Evolutionary conservation across 2,888 invertebrate species (phyloP).

Genomic region (Athetis lepigone): DNA sequence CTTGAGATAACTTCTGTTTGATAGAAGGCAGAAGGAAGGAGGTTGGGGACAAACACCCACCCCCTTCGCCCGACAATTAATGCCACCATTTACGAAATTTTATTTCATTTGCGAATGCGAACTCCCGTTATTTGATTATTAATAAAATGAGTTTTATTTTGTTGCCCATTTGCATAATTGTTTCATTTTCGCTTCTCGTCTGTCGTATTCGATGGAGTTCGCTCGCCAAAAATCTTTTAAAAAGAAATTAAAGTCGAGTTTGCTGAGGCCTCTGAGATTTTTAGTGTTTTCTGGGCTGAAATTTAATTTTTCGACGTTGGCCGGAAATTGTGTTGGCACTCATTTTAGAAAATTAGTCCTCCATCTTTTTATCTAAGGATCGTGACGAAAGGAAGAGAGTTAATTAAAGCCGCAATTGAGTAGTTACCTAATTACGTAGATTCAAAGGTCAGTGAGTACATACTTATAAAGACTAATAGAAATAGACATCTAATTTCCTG

Average conservation of each 20-base stretch:
- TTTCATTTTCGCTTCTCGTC: constrained; percentile 85
- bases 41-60: constrained; percentile 62
- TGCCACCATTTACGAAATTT: constrained; percentile 87
- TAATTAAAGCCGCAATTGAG: constrained; percentile 36
- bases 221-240: constrained; percentile 75
- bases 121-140: constrained; percentile 88
- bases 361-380: constrained; percentile 39
- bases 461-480: constrained; percentile 1
- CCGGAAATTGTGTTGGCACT: constrained; percentile 61
- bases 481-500: neutral
- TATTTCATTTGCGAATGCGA: constrained; percentile 86
- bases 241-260: constrained; percentile 84
- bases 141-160: constrained; percentile 90
- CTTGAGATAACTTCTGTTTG: constrained; percentile 88
- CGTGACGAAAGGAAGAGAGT: constrained; percentile 20
- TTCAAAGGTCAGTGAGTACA: neutral
- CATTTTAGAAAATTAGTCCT: constrained; percentile 51
- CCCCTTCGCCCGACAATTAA: constrained; percentile 81
- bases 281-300: constrained; percentile 71
- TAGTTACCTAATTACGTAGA: constrained; percentile 8
- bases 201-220: constrained; percentile 81
- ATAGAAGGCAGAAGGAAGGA: constrained; percentile 80
- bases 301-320: constrained; percentile 63
- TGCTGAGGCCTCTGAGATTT: constrained; percentile 68
- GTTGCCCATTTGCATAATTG: constrained; percentile 88